Evolutionary conservation across 2,113 vertebrate genomes (phyloP).

Genomic region (Eolophus roseicapilla): DNA sequence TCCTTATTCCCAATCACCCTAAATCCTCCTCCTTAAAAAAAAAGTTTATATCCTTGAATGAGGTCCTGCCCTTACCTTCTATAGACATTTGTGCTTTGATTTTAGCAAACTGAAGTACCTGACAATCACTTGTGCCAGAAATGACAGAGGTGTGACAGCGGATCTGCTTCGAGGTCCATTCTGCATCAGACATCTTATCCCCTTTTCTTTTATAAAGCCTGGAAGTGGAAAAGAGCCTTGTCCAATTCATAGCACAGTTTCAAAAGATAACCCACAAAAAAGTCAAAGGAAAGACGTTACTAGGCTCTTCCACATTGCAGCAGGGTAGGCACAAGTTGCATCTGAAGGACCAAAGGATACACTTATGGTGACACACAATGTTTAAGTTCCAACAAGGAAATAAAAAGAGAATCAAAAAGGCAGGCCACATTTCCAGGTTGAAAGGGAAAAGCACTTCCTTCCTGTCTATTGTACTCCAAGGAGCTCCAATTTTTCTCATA

Average conservation of each 20-base stretch:
- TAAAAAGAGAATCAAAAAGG: background rate
- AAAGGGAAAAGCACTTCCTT: background rate
- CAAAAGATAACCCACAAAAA: background rate
- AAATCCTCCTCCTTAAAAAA: background rate
- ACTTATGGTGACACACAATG: rapidly evolving
- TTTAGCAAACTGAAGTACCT: background rate
- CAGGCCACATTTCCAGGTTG: background rate
- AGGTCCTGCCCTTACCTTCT: background rate
- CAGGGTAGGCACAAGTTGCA: too few relatives aligned
- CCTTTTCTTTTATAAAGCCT: background rate
- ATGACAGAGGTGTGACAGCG: rapidly evolving
- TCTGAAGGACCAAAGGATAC: background rate
- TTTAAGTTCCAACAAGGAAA: background rate
- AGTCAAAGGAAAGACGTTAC: background rate
- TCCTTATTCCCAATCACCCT: background rate
- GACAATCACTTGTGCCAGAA: background rate
- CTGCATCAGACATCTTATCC: background rate
- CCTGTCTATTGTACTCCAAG: background rate
- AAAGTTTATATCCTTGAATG: background rate
- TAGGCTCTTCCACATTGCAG: background rate
- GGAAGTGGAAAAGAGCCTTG: background rate
- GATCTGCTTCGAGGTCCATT: background rate
- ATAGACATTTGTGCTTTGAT: background rate
- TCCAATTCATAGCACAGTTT: background rate
- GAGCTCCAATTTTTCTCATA: background rate